Conservation (phyloP, 1,140 invertebrate genomes). For the Ostrea denselamellosa region DNA sequence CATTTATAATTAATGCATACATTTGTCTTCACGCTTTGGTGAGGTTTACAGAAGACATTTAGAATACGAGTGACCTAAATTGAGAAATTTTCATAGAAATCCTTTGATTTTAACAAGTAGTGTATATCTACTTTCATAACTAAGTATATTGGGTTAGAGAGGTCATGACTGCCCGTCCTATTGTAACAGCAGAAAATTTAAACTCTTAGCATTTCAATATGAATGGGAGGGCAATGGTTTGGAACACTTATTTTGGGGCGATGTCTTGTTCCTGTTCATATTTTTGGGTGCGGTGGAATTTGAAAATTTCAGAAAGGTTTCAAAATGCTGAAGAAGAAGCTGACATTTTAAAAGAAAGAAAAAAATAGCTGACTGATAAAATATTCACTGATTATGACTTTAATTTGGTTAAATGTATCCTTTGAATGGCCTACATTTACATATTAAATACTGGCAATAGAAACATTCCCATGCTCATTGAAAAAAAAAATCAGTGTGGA, state of each 20-base stretch:
- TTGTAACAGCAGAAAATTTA: slow-evolving; percentile 1
- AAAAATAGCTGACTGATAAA: too few relatives aligned
- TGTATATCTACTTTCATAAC: neutral
- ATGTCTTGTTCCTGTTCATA: slow-evolving; percentile 12
- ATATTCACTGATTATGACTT: too few relatives aligned
- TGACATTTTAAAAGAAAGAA: too few relatives aligned
- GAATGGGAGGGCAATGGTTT: neutral
- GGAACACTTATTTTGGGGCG: slow-evolving; percentile 19
- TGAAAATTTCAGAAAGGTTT: too few relatives aligned
- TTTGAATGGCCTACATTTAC: too few relatives aligned
- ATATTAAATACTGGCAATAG: too few relatives aligned
- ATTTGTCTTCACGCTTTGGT: neutral
- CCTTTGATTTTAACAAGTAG: neutral
- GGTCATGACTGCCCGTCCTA: neutral
- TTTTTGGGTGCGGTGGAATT: neutral
- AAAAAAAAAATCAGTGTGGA: too few relatives aligned
- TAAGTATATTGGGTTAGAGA: neutral
- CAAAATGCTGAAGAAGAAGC: too few relatives aligned
- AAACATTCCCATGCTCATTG: too few relatives aligned
- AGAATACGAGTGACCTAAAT: neutral
- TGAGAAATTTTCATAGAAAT: neutral
- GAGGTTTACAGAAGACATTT: neutral
- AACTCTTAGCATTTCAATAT: neutral
- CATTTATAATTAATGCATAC: slow-evolving; percentile 31
- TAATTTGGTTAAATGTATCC: too few relatives aligned